Base-by-base conservation (phyloP, 2,113 vertebrate species). In the Perccottus glenii region DNA sequence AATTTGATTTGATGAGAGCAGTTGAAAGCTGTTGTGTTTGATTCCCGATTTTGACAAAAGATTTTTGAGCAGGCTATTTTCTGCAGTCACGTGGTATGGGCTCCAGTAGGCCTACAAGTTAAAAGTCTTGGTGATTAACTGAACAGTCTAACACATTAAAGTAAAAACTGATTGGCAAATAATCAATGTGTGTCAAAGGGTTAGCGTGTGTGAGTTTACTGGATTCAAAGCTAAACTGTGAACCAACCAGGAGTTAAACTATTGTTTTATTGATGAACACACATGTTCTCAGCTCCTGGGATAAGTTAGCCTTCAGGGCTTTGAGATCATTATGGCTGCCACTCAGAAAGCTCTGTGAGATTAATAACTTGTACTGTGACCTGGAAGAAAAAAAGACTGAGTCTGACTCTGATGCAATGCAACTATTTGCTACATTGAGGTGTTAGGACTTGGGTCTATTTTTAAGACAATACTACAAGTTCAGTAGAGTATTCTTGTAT, bases 261-360 rank as follows among this genome's bases (percentile, higher is more conserved):
- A 12, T 7, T 55, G 35, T 55, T 11, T 4, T 55, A 15, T 55
- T 55, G 52, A 55, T 38, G 36, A 12, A 14, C 15, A 32, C 52
- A 36, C 33, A 33, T 15, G 52, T 55, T 53, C 5, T 14, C 14
- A 35, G 51, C 51, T 32, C 5, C 51, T n/a, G 52, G 52, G 32
- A n/a, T 35, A 55, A 55, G 7, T n/a, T 38, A 55, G 52, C 52
- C 52, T 38, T 36, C 33, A 38, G 52, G 52, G 35, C 33, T 55
- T 55, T 55, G 35, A 55, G 35, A 55, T 55, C 52, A 38, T 55
- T 55, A 55, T 15, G 35, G 35, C 52, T 55, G 52, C 35, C 52
- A 55, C 32, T 55, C 52, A 55, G 48, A 5, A 55, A 6, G 35
- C 35, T 11, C 35, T 7, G 12, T 9, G 33, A 33, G 51, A 36